phyloP scores from a whole-genome alignment of 2,113 vertebrate species.

The Hyperopisus bebe region DNA sequence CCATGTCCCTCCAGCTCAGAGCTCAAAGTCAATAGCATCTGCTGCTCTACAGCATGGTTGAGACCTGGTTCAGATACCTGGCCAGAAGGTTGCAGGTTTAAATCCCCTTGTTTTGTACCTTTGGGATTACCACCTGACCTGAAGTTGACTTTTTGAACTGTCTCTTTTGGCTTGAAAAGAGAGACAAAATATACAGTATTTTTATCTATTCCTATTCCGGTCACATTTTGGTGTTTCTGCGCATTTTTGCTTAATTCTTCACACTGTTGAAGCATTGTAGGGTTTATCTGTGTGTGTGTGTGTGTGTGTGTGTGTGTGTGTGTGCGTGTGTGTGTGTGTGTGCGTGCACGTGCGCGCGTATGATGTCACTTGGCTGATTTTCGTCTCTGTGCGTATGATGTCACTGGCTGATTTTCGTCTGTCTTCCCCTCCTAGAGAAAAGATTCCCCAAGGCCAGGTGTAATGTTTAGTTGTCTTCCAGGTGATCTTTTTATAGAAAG shows the following conservation, averaged over 20 bases:
- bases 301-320: not conserved
- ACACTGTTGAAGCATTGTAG: not conserved
- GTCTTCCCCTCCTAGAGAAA: not conserved
- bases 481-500: not conserved
- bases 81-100: not conserved
- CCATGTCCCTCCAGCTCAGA: not conserved
- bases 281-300: not conserved
- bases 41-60: too few relatives aligned
- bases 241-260: not conserved
- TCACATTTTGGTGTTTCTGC: not conserved
- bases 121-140: not conserved
- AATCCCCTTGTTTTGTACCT: not conserved
- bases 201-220: not conserved
- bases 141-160: not conserved
- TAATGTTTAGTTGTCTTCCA: not conserved
- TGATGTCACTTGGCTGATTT: too few relatives aligned
- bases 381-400: too few relatives aligned
- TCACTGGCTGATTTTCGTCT: not conserved
- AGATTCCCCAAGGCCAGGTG: not conserved
- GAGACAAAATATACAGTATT: not conserved
- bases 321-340: too few relatives aligned
- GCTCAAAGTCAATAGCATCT: not conserved
- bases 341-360: too few relatives aligned
- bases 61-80: not conserved
- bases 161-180: not conserved